Evolutionary conservation across 2,888 invertebrate species (phyloP).

Genomic region (Cantharis nigra): DNA sequence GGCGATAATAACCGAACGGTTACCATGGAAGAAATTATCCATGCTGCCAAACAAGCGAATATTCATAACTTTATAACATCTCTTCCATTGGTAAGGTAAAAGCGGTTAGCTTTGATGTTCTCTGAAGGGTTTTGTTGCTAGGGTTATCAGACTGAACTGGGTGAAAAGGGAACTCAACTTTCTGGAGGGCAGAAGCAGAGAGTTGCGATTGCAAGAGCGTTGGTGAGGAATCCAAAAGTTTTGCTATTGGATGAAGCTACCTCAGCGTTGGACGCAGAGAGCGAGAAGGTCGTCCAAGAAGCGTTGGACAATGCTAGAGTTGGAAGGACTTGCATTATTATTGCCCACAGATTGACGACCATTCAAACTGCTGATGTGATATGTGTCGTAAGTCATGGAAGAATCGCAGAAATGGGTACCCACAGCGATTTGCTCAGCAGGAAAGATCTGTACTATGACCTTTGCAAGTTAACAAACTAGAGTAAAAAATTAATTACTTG

Average conservation of each 20-base stretch:
- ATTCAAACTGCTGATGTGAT: conserved; percentile 81
- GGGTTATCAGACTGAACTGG: conserved; percentile 82
- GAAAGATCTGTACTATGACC: conserved; percentile 66
- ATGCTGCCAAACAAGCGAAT: conserved; percentile 81
- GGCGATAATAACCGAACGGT: too few relatives aligned
- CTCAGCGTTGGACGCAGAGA: conserved; percentile 83
- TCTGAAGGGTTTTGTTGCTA: conserved; percentile 38
- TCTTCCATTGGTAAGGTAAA: conserved; percentile 48
- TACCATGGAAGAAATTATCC: conserved; percentile 71
- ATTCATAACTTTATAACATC: conserved; percentile 82
- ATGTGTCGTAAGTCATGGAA: conserved; percentile 72
- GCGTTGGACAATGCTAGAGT: conserved; percentile 81
- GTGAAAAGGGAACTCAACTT: conserved; percentile 59
- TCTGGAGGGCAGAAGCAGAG: conserved; percentile 82
- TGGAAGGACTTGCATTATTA: conserved; percentile 83
- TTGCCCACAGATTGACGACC: conserved; percentile 85
- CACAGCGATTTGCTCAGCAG: conserved; percentile 68
- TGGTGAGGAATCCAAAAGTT: conserved; percentile 79
- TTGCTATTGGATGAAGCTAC: conserved; percentile 83
- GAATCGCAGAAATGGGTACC: conserved; percentile 71
- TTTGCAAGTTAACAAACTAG: conserved; percentile 48
- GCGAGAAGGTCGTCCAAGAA: conserved; percentile 88
- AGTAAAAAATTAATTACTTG: too few relatives aligned
- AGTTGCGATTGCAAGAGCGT: conserved; percentile 84
- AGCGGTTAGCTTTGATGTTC: conserved; percentile 10